Base-by-base conservation (phyloP, 2,888 invertebrate genomes). In the Nomada flava region DNA sequence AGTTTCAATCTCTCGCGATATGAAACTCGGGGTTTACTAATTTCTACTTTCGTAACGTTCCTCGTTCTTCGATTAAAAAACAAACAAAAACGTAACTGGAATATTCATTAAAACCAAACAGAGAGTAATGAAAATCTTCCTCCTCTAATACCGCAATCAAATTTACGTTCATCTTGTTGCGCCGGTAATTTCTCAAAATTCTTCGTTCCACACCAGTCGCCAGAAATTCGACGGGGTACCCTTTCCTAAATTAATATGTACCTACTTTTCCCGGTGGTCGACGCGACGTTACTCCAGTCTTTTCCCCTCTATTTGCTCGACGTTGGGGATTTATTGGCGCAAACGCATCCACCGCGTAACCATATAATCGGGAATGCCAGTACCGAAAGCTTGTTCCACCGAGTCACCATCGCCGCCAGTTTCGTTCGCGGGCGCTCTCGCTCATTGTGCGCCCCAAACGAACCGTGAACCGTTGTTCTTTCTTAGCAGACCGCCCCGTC, bases 381-480 rank as follows among this genome's bases (percentile, higher is more conserved):
- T 2, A 2, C 65, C 18, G 23, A 70, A 70, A 68, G 29, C 78
- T 72, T 59, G 75, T 74, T 60, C 69, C 65, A 15, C 20, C 64
- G 18, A 63, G 57, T 23, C 29, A 23, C 29, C 64, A 71, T 76
- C 69, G 67, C 71, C 60, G 44, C 23, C 44, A 36, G 42, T 63
- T 60, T 59, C 67, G 65, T 72, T 53, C 60, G 69, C 72, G 83
- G 44, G 59, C 53, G 53, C 53, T 20, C 74, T 69, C 67, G 55
- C 52, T 47, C 72, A 65, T 82, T 82, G 69, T 69, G 23, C 64
- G 10, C 68, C 44, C 63, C 59, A 68, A 82, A 82, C 82, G 83
- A 82, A 73, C 82, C 69, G 72, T 82, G 82, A 82, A 82, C 69
- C 52, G 71, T 76, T 69, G 76, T 62, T 68, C 83, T 73, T 80